Conservation (phyloP, 2,113 vertebrate genomes). For the Chloroceryle aenea region DNA sequence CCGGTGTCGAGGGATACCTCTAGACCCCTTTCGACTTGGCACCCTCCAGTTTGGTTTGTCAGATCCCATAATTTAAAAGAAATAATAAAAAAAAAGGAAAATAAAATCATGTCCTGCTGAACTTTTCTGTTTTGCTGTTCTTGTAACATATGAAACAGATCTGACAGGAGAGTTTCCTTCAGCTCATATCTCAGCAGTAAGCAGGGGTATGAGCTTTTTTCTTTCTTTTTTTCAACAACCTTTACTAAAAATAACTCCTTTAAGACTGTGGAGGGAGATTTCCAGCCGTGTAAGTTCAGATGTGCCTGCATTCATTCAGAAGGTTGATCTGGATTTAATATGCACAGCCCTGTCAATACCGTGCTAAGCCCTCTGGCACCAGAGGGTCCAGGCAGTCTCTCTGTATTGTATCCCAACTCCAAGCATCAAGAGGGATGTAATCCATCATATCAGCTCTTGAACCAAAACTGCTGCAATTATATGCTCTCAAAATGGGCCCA, state of each 20-base stretch:
- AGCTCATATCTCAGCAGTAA: conserved; percentile 67
- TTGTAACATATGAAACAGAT: conserved; percentile 67
- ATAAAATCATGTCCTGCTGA: conserved; percentile 59
- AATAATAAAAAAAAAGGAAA: neutral
- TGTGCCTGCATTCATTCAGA: conserved; percentile 44
- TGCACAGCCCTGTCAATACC: conserved; percentile 14
- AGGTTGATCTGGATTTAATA: conserved; percentile 68
- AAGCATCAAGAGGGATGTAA: conserved; percentile 38
- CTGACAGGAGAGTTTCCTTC: conserved; percentile 64
- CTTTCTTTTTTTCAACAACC: neutral
- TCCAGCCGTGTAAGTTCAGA: conserved; percentile 19
- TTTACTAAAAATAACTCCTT: conserved; percentile 66
- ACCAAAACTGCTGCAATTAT: conserved; percentile 53
- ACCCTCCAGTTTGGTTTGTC: conserved; percentile 62
- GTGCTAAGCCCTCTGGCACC: conserved; percentile 72
- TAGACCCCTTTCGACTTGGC: conserved; percentile 28
- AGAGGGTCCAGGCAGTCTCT: conserved; percentile 63
- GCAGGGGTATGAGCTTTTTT: conserved; percentile 4
- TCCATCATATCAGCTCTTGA: conserved; percentile 65
- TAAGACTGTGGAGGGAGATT: conserved; percentile 29
- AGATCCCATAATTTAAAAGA: conserved; percentile 44
- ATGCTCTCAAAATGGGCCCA: conserved; percentile 29
- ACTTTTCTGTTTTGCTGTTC: conserved; percentile 75
- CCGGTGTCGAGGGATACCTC: conserved; percentile 36
- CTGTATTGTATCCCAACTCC: conserved; percentile 37